Evolutionary conservation across 2,113 vertebrate species (phyloP).

Genomic region (Oplegnathus fasciatus): DNA sequence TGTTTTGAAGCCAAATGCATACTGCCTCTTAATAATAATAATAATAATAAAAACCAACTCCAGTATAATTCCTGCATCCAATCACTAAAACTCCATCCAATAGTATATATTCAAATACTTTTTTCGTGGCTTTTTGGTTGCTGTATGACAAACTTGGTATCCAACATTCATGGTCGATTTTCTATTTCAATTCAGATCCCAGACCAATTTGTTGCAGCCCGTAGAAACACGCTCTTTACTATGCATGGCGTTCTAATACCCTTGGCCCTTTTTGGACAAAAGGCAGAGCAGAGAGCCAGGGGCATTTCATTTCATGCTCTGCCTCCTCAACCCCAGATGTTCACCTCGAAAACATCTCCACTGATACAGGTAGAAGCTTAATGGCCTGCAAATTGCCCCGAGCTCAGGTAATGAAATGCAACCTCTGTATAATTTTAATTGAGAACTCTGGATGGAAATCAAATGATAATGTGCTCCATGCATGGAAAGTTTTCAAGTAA

Average conservation of each 20-base stretch:
- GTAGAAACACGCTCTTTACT: constrained; percentile 70
- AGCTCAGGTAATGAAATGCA: constrained; percentile 87
- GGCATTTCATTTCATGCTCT: constrained; percentile 85
- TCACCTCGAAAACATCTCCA: constrained; percentile 85
- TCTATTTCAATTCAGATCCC: constrained; percentile 72
- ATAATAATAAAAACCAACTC: neutral
- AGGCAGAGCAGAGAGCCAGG: constrained; percentile 74
- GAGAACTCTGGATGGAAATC: constrained; percentile 84
- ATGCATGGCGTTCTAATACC: constrained; percentile 78
- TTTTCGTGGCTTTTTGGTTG: constrained; percentile 9
- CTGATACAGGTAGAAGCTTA: constrained; percentile 84
- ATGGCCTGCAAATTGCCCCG: constrained; percentile 84
- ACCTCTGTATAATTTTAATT: constrained; percentile 87
- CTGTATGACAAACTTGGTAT: constrained; percentile 40
- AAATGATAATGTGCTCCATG: constrained; percentile 84
- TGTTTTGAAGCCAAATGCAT: constrained; percentile 15
- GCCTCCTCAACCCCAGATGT: constrained; percentile 87
- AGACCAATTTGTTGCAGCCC: constrained; percentile 71
- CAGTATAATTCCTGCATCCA: neutral
- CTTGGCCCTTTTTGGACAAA: constrained; percentile 80
- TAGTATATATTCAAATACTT: neutral
- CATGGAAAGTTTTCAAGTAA: constrained; percentile 83
- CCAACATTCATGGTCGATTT: constrained; percentile 63
- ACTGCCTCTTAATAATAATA: neutral
- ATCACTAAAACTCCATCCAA: neutral